Base-by-base conservation (phyloP, 2,888 invertebrate species). In the Cactoblastis cactorum region DNA sequence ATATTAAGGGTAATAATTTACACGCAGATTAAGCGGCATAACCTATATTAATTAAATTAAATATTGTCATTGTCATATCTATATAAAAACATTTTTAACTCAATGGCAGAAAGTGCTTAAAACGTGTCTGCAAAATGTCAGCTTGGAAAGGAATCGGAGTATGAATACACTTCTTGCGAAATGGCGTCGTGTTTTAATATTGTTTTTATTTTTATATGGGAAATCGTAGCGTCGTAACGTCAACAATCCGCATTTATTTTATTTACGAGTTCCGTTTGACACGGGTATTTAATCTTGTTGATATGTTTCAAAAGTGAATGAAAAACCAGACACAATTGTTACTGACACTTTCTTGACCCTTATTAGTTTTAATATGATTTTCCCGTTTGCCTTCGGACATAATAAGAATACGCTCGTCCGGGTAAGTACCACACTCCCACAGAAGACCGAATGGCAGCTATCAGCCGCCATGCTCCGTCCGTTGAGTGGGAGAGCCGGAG, bases 51-150 rank as follows among this genome's bases (percentile, higher is more conserved):
- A n/a, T n/a, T n/a, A n/a, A n/a, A n/a, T n/a, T n/a, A n/a, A n/a
- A n/a, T n/a, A n/a, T n/a, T n/a, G n/a, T n/a, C n/a, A n/a, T 17
- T 15, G 9, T 0, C 15, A 37, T 1, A 5, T 15, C 38, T 38
- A 17, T 18, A n/a, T n/a, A n/a, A n/a, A 6, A 18, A 18, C 9
- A 28, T 15, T 22, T 11, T 32, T 11, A 43, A 8, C 28, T 43
- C 43, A 1, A 11, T 43, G 43, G 28, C 11, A 3, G 28, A 43
- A 12, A 28, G 43, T 28, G 14, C 28, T 43, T 43, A 15, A 43
- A 43, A 43, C 17, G 28, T 43, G 43, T 43, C 43, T 28, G 28
- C 43, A 15, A 43, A 43, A 43, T 43, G 43, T 28, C 43, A 28
- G 43, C 17, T 6, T 28, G 28, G 17, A 43, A 28, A 43, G 43